Evolutionary conservation across 1,140 invertebrate species (phyloP).

Genomic region (Araneus ventricosus): DNA sequence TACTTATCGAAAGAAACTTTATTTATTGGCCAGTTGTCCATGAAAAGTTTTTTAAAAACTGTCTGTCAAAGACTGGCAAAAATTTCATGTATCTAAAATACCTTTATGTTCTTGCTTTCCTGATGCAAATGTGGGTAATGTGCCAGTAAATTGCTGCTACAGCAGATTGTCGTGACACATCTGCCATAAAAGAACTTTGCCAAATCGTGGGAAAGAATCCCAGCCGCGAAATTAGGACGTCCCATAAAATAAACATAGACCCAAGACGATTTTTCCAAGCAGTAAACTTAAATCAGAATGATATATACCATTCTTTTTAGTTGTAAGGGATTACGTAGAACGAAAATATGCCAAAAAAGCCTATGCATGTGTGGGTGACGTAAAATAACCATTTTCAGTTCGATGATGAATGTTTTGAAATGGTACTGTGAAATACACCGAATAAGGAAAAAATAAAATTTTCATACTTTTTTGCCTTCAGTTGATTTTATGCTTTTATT

Average conservation of each 20-base stretch:
- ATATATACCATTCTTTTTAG: not conserved
- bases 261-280: constrained; percentile 23
- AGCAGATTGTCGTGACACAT: constrained; percentile 52
- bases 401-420: constrained; percentile 45
- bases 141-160: constrained; percentile 42
- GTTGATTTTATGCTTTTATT: not conserved
- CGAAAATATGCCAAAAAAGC: not conserved
- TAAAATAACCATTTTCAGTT: constrained; percentile 33
- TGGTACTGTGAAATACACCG: constrained; percentile 10
- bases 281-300: constrained; percentile 63
- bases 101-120: not conserved
- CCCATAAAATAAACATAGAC: constrained; percentile 52
- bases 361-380: not conserved
- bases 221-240: constrained; percentile 32
- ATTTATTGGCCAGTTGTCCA: not conserved
- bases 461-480: not conserved
- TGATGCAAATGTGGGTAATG: constrained; percentile 34
- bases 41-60: not conserved
- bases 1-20: not conserved
- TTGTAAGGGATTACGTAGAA: not conserved
- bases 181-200: constrained; percentile 34
- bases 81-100: not conserved
- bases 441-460: not conserved
- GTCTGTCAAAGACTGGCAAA: not conserved
- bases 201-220: constrained; percentile 31